phyloP scores from a whole-genome alignment of 2,113 vertebrate genomes.

The Vicugna pacos region DNA sequence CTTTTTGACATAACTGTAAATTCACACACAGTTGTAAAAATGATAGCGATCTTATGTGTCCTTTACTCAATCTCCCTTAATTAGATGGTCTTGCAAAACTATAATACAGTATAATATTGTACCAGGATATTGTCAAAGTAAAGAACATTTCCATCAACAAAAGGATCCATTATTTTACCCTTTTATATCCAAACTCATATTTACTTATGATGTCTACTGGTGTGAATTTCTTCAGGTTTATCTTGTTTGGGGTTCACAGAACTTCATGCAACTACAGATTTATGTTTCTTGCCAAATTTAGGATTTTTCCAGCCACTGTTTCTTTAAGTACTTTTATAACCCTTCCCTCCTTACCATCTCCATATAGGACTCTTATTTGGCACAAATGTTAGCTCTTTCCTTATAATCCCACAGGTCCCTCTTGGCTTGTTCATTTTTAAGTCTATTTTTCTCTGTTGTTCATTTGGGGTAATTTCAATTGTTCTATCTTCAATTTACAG shows the following conservation, averaged over 20 bases:
- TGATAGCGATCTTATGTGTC: neutral
- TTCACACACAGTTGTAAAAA: neutral
- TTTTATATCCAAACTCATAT: neutral
- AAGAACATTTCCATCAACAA: neutral
- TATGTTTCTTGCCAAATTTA: neutral
- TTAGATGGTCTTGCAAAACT: neutral
- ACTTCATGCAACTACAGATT: neutral
- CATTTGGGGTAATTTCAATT: neutral
- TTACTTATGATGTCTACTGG: neutral
- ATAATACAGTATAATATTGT: neutral
- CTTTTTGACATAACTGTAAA: neutral
- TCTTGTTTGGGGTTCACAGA: neutral
- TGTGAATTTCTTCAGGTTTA: neutral
- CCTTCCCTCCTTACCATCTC: neutral
- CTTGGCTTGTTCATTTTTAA: neutral
- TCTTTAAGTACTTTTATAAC: neutral
- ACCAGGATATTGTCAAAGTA: neutral
- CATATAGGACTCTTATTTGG: neutral
- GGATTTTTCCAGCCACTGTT: neutral
- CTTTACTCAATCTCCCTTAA: neutral
- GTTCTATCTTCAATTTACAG: neutral
- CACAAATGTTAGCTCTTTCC: neutral
- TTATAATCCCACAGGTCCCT: neutral
- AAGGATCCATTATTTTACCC: neutral
- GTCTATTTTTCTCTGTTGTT: neutral